phyloP scores from a whole-genome alignment of 2,797 vertebrate species.

The Zalophus californianus region DNA sequence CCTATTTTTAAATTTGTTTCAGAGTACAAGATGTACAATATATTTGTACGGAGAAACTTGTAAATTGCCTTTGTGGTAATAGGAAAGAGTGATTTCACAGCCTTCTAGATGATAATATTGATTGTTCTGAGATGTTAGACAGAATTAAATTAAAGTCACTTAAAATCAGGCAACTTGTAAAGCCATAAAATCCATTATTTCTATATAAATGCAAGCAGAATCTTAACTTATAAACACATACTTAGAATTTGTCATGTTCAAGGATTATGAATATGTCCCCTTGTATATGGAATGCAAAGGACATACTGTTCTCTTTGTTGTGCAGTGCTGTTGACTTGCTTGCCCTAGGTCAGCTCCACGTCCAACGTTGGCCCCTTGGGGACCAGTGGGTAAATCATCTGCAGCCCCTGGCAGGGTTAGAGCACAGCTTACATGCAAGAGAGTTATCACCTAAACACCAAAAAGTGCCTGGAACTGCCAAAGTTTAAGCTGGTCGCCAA shows the following conservation, averaged over 20 bases:
- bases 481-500: not conserved
- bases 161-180: not conserved
- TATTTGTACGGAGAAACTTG: not conserved
- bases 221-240: not conserved
- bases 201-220: not conserved
- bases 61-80: not conserved
- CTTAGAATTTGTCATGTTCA: not conserved
- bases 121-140: not conserved
- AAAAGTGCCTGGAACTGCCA: not conserved
- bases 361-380: not conserved
- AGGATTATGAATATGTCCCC: not conserved
- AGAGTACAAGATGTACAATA: not conserved
- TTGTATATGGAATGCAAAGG: not conserved
- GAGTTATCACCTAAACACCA: not conserved
- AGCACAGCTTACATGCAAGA: not conserved
- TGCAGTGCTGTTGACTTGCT: not conserved
- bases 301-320: not conserved
- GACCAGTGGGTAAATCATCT: not conserved
- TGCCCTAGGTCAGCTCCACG: not conserved
- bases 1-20: not conserved
- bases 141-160: constrained; percentile 42
- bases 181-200: not conserved
- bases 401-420: rapidly evolving
- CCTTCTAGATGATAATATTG: not conserved
- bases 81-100: not conserved